A percentile compares a stretch with the other conserved stretches of the same genome.
Conservation (phyloP, 2,797 vertebrate genomes). For the Phyllotis vaccarum region DNA sequence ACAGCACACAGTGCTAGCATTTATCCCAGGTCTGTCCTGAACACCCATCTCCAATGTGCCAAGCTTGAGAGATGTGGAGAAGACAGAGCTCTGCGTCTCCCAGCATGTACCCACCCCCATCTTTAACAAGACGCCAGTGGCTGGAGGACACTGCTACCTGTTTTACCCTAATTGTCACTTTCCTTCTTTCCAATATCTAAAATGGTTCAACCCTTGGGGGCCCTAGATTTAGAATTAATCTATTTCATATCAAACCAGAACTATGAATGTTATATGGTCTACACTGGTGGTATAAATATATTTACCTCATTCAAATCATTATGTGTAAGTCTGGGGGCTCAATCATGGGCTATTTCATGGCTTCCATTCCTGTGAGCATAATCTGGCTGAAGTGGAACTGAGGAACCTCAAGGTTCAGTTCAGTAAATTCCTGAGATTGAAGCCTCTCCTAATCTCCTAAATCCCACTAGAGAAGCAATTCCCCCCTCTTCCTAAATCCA, state of each 20-base stretch:
- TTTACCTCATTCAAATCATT: constrained; percentile 10
- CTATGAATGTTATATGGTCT: neutral
- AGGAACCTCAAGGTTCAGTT: neutral
- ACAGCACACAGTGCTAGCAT: neutral
- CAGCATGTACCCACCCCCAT: too few relatives aligned
- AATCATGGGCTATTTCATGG: neutral
- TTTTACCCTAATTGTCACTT: neutral
- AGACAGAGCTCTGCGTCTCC: neutral
- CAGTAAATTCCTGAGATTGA: neutral
- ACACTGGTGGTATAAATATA: neutral
- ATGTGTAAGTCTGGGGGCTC: neutral
- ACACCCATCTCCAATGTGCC: neutral
- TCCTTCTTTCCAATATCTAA: constrained; percentile 36
- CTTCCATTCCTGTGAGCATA: neutral
- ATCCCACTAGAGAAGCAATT: neutral
- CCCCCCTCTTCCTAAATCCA: neutral
- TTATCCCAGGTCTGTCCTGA: neutral
- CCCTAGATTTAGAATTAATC: constrained; percentile 15
- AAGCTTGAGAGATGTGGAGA: neutral
- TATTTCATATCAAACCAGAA: constrained; percentile 48
- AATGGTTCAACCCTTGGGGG: neutral
- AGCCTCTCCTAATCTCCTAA: neutral
- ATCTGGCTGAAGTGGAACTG: neutral
- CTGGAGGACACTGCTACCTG: neutral
- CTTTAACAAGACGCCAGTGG: too few relatives aligned